Base-by-base conservation (phyloP, 2,797 vertebrate genomes). In the Echeneis naucrates region DNA sequence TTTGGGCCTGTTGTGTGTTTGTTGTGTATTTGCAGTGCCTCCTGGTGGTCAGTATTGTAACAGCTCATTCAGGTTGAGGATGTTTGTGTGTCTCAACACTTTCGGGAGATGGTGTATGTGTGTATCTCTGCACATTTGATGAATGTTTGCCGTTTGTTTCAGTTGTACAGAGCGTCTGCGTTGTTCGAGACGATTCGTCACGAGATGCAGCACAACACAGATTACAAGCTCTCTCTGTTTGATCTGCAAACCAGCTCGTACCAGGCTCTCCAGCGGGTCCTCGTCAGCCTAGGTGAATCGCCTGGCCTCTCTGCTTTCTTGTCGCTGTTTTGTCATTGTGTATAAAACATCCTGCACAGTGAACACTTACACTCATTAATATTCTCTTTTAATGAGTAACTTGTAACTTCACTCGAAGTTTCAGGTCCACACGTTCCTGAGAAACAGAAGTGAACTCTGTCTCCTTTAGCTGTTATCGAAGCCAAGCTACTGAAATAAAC, bases 201-300 rank as follows among this genome's bases (percentile, higher is more conserved):
- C 0, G 98, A 99, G 89, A 96, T 91, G 2, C 97, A 97, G 90
- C 96, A 97, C 90, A 98, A 94, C 91, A 96, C 95, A 0, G 97
- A 99, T 80, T 98, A 97, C 94, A 98, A 96, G 60, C 95, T 98
- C 59, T 98, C 97, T 0, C 95, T 99, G 81, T 99, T 99, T 0
- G 97, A 98, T 87, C 96, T 99, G 82, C 97, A 99, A 89, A 98
- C 97, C 0, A 96, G 96, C 16, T 97, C 95, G 30, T 99, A 99
- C 83, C 97, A 99, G 92, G 96, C 97, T 85, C 92, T 99, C 86
- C 98, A 99, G 92, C 93, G 97, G 42, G 97, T 99, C 65, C 96
- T 99, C 0, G 97, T 99, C 92, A 97, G 94, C 84, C 94, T 99
- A 0, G 98, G 98, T 99, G 92, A 94, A 11, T 21, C 0, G 13